phyloP scores from a whole-genome alignment of 2,888 invertebrate species.

The Lottia gigantea region DNA sequence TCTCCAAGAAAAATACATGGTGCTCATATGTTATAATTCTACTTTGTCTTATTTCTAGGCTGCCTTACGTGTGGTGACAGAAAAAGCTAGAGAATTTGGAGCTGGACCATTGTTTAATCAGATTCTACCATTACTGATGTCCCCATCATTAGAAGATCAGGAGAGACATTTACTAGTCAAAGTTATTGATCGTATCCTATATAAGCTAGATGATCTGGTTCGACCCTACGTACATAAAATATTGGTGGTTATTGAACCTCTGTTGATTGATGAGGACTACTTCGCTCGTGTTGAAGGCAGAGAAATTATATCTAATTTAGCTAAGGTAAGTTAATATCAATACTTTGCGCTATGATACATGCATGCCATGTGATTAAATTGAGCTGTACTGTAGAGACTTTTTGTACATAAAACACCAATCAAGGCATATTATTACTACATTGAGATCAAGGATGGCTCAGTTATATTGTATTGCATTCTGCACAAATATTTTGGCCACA shows the following conservation, averaged over 20 bases:
- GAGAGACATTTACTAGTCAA: constrained; percentile 98
- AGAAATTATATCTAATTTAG: constrained; percentile 98
- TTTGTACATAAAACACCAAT: too few species aligned
- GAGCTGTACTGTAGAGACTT: too few species aligned
- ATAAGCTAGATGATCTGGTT: constrained; percentile 97
- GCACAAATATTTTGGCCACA: too few species aligned
- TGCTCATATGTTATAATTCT: not conserved
- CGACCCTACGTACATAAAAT: constrained; percentile 99
- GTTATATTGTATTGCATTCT: too few species aligned
- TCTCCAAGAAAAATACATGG: too few species aligned
- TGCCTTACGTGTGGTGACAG: constrained; percentile 95
- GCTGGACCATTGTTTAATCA: constrained; percentile 99
- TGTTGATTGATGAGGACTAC: constrained; percentile 99
- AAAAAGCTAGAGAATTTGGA: constrained; percentile 97
- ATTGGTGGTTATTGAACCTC: constrained; percentile 97
- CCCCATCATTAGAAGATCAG: constrained; percentile 98
- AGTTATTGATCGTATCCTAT: constrained; percentile 97
- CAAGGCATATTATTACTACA: too few species aligned
- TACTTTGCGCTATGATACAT: not conserved
- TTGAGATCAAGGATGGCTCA: too few species aligned
- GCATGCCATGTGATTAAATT: too few species aligned
- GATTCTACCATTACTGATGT: constrained; percentile 98
- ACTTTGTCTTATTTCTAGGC: constrained; percentile 68
- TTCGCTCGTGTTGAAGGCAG: constrained; percentile 99
- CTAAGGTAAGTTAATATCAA: constrained; percentile 75